Evolutionary conservation across 2,888 invertebrate genomes (phyloP), one percentile per base, ranked within the genome.

Genomic region (Allolobophora icterica): DNA sequence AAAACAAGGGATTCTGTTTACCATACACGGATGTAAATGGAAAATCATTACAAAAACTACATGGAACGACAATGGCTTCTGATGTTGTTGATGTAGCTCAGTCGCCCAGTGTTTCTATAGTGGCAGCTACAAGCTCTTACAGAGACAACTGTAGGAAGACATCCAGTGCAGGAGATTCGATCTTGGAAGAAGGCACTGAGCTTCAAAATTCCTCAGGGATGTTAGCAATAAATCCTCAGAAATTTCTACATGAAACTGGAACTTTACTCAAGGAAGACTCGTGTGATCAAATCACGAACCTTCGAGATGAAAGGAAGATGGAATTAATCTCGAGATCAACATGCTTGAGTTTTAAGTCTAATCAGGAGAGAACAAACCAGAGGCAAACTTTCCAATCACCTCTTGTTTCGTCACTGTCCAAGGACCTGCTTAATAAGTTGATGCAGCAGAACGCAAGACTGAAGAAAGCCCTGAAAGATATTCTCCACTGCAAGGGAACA

Each of bases 1-100:
- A n/a, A 71, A 71, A 71, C 71, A 71, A 71, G 71, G n/a, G 71
- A 71, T 71, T 71, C 71, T 71, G 71, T 71, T n/a, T 71, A n/a
- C 71, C n/a, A 71, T 71, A 5, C n/a, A n/a, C 13, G 71, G 71
- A 71, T 71, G 71, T 30, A 71, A n/a, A 71, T n/a, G 71, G 71
- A n/a, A 71, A n/a, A n/a, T 71, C n/a, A n/a, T 30, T n/a, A 71
- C 30, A 71, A 30, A 13, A n/a, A n/a, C 13, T n/a, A 71, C 11
- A 71, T 71, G 71, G 17, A n/a, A 71, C n/a, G 6, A n/a, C 71
- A 71, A n/a, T 71, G 30, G 30, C 71, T n/a, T 71, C 30, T 71
- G 30, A 71, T n/a, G 71, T 71, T n/a, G 8, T n/a, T 71, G 71
- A 71, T 71, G 71, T n/a, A n/a, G 3, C 71, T 71, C 15, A 71